Percentiles rank a stretch among this genome's conserved stretches.
phyloP scores from a whole-genome alignment of 2,888 invertebrate species.

The Oligia strigilis region DNA sequence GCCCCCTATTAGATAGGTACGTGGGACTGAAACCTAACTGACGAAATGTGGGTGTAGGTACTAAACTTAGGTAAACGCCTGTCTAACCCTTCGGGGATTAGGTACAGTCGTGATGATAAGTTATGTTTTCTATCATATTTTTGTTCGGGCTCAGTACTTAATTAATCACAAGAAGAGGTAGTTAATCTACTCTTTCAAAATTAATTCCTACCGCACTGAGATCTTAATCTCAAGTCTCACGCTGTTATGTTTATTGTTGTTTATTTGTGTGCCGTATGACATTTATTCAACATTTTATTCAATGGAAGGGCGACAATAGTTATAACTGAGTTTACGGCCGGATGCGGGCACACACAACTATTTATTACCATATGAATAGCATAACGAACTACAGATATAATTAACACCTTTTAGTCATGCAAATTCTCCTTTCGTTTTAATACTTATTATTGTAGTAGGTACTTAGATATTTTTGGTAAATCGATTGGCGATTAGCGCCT shows the following conservation, averaged over 20 bases:
- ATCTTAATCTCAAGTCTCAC: slow-evolving; percentile 48
- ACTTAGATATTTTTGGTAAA: background rate
- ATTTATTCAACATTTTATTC: slow-evolving; percentile 56
- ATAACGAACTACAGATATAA: slow-evolving; percentile 50
- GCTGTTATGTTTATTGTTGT: slow-evolving; percentile 52
- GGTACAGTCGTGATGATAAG: background rate
- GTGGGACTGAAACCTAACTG: no score
- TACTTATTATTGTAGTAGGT: background rate
- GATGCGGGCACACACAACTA: slow-evolving; percentile 66
- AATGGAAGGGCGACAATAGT: slow-evolving; percentile 62
- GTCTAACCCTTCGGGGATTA: background rate
- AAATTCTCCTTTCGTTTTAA: slow-evolving; percentile 31
- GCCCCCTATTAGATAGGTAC: no score
- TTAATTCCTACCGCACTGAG: background rate
- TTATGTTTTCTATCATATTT: background rate
- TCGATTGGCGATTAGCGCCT: background rate
- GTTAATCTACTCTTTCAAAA: slow-evolving; percentile 4
- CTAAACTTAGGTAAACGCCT: background rate
- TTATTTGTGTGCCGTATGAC: slow-evolving; percentile 50
- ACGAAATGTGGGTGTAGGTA: no score
- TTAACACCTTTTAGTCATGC: slow-evolving; percentile 55
- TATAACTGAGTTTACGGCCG: slow-evolving; percentile 59
- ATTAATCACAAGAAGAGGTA: slow-evolving; percentile 1
- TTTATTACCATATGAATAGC: slow-evolving; percentile 57
- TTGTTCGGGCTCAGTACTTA: background rate